These are phyloP conservation scores for Periphyllus acericola DNA, from an alignment of 2,888 invertebrate genomes.

Conservation along the genomic window DNA sequence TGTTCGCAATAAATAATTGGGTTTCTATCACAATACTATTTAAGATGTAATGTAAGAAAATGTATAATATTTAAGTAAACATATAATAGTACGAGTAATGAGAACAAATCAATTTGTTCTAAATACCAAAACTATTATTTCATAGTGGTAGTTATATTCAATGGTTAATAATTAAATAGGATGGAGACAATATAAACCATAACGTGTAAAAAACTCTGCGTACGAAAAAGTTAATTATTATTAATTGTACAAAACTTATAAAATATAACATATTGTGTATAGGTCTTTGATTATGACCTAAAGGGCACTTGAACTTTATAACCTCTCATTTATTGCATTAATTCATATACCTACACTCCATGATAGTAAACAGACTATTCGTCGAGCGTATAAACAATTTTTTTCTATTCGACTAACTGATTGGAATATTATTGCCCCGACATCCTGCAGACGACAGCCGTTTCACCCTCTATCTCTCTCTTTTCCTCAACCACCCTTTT, in stretches of 20 bases:
- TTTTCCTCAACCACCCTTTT: background rate
- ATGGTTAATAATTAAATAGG: background rate
- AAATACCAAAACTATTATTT: background rate
- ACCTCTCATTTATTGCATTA: background rate
- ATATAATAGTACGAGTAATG: background rate
- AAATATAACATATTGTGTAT: too few relatives aligned
- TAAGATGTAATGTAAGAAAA: background rate
- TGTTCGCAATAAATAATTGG: too few relatives aligned
- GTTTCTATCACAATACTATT: too few relatives aligned
- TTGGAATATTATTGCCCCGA: constrained; percentile 28
- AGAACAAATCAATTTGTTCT: background rate
- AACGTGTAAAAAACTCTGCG: too few relatives aligned
- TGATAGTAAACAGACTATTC: background rate
- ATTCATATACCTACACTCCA: background rate
- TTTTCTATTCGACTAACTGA: constrained; percentile 31
- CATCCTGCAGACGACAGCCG: constrained; percentile 32
- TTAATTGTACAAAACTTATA: too few relatives aligned
- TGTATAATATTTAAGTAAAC: background rate
- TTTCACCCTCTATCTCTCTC: background rate
- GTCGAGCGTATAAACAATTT: constrained; percentile 3
- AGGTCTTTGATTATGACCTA: background rate
- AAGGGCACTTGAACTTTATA: background rate
- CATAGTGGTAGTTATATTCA: background rate
- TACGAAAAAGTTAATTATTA: too few relatives aligned
- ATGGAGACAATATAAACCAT: too few relatives aligned